phyloP scores from a whole-genome alignment of 2,113 vertebrate species.

The Chrysochloris asiatica region DNA sequence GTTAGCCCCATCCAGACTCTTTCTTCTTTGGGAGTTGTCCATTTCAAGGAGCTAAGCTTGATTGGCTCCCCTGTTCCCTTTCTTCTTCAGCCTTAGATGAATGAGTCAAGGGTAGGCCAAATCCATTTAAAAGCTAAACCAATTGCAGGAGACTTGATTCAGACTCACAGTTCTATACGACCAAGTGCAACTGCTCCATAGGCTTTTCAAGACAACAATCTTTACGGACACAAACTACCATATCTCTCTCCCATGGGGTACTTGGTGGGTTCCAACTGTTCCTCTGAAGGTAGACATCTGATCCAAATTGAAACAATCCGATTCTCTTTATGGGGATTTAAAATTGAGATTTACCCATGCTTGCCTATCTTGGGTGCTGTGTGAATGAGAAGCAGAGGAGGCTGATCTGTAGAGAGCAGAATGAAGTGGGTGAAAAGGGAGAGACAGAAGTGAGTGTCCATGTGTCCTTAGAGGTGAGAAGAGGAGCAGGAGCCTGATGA shows the following conservation, averaged over 20 bases:
- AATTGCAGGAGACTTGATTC: not conserved
- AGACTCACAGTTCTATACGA: not conserved
- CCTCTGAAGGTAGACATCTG: not conserved
- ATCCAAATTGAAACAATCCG: not conserved
- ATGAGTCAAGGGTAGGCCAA: not conserved
- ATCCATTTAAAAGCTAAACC: not conserved
- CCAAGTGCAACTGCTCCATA: not conserved
- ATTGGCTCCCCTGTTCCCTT: not conserved
- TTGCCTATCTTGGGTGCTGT: not conserved
- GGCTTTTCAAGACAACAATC: not conserved
- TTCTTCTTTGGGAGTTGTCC: constrained; percentile 17
- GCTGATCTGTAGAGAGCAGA: not conserved
- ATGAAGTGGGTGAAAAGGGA: not conserved
- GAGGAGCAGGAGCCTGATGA: not conserved
- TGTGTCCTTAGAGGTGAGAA: not conserved
- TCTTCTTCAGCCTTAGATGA: not conserved
- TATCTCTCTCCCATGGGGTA: not conserved
- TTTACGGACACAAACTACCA: not conserved
- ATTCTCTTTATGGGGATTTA: constrained; percentile 9
- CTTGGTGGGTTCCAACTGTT: not conserved
- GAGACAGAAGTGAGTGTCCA: not conserved
- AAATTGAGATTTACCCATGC: not conserved
- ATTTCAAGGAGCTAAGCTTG: not conserved
- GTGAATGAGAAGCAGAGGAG: not conserved
- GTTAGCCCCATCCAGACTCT: not conserved